These are phyloP conservation scores for Acronicta leporina DNA, from an alignment of 2,888 invertebrate species.

Conservation along the genomic window DNA sequence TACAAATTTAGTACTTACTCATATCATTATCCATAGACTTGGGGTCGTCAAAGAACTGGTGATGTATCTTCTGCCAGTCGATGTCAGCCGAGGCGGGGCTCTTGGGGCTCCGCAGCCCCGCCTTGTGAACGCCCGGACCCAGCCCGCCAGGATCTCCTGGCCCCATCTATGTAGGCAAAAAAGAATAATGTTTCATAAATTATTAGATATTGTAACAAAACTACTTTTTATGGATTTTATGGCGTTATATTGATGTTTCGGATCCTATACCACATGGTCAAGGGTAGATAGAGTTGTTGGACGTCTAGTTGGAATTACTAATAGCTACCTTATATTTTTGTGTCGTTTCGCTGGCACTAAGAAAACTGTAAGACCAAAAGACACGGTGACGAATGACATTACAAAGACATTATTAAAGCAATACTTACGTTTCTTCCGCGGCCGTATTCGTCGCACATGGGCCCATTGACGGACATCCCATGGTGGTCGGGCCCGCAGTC, in stretches of 20 bases:
- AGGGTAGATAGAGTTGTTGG: no score
- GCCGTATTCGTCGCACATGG: conserved; percentile 86
- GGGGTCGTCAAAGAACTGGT: conserved; percentile 94
- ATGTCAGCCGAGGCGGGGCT: conserved; percentile 90
- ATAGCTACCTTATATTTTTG: no score
- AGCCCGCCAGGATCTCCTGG: conserved; percentile 83
- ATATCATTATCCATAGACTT: conserved; percentile 89
- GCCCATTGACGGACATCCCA: conserved; percentile 79
- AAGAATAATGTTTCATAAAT: background rate
- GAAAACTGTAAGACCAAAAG: no score
- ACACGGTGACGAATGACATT: no score
- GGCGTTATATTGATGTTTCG: no score
- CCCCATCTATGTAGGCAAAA: conserved; percentile 75
- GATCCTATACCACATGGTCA: no score
- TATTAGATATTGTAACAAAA: no score
- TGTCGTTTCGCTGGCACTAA: no score
- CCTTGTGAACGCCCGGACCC: conserved; percentile 72
- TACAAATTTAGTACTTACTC: conserved; percentile 62
- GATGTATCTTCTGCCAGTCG: conserved; percentile 97
- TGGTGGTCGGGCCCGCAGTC: conserved; percentile 86
- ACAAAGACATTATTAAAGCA: background rate
- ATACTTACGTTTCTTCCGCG: conserved; percentile 80
- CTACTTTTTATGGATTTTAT: no score
- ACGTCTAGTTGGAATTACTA: no score
- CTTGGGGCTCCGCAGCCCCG: conserved; percentile 79